Evolutionary conservation across 2,113 vertebrate genomes (phyloP), one percentile per base, ranked within the genome.

Genomic region (Prietella phreatophila): DNA sequence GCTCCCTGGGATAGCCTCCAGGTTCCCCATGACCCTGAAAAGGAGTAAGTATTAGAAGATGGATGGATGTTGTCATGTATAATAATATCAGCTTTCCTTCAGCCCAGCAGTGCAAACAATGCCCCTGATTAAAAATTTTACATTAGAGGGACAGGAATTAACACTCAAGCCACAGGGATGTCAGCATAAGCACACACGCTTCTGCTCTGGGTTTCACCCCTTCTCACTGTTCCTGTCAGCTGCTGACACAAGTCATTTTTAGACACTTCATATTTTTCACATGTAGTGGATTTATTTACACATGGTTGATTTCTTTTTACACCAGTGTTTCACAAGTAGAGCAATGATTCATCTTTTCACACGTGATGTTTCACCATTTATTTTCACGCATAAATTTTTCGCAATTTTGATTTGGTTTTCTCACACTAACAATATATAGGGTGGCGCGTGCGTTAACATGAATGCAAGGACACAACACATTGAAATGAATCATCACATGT

Each of bases 131-230:
- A 55, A 63, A 85, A 79, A 63, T 53, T 19, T 58, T 60, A 79
- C 27, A 76, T 11, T 47, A 86, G 47, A 80, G 13, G 73, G 22
- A 80, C 81, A 79, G 73, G 81, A 89, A 83, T 30, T 7, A 30
- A 80, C 27, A 33, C 76, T 55, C 50, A 30, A 58, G 63, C 73
- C 65, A 1, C 39, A 81, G 53, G 69, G 61, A 42, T 3, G 6
- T 20, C 4, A 53, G 17, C 4, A 1, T 13, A 60, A 25, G 27
- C 36, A 60, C 60, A 79, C 10, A 14, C 3, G 19, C 56, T 79
- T 80, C 75, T 65, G 85, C 60, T 33, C 30, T 67, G n/a, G 76
- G 76, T 86, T 80, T 86, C 85, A 69, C 71, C 20, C 60, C 55
- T 5, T 56, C 61, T 81, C 85, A 69, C n/a, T 55, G 60, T 55